Percentiles rank a stretch among this genome's conserved stretches.
These are phyloP conservation scores for Tragelaphus scriptus DNA, from an alignment of 2,113 vertebrate species.

Conservation along the genomic window DNA sequence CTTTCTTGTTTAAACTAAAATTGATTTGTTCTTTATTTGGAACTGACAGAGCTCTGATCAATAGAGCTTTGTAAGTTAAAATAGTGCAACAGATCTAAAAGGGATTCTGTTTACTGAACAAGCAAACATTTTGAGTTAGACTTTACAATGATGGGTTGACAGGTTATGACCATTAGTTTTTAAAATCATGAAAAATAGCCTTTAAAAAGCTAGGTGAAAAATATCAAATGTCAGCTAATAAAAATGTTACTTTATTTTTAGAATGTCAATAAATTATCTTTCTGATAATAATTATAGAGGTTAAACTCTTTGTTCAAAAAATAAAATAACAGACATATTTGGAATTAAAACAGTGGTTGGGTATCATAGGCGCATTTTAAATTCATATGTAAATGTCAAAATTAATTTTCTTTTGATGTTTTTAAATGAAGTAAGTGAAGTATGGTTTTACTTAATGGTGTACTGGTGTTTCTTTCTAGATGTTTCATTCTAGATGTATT, in stretches of 20 bases:
- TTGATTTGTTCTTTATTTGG: background rate
- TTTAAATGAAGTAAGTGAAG: background rate
- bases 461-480: background rate
- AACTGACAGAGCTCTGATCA: background rate
- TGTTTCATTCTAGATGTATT: background rate
- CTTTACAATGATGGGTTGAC: slow-evolving; percentile 10
- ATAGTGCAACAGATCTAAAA: background rate
- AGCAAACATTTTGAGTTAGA: slow-evolving; percentile 28
- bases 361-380: background rate
- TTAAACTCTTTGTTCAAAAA: slow-evolving; percentile 46
- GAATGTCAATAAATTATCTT: slow-evolving; percentile 33
- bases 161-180: slow-evolving; percentile 21
- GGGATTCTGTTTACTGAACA: background rate
- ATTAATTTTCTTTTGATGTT: slow-evolving; percentile 33
- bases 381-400: slow-evolving; percentile 35
- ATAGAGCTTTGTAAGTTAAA: background rate
- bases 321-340: slow-evolving; percentile 30
- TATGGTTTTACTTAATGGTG: background rate
- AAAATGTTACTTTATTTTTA: slow-evolving; percentile 45
- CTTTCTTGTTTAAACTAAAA: background rate
- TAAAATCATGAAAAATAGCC: slow-evolving; percentile 45
- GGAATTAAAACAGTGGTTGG: slow-evolving; percentile 28
- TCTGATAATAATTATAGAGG: slow-evolving; percentile 41
- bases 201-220: slow-evolving; percentile 36
- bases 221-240: slow-evolving; percentile 42